These are phyloP conservation scores for Dasypogon diadema DNA, from an alignment of 2,888 invertebrate species.

Conservation along the genomic window DNA sequence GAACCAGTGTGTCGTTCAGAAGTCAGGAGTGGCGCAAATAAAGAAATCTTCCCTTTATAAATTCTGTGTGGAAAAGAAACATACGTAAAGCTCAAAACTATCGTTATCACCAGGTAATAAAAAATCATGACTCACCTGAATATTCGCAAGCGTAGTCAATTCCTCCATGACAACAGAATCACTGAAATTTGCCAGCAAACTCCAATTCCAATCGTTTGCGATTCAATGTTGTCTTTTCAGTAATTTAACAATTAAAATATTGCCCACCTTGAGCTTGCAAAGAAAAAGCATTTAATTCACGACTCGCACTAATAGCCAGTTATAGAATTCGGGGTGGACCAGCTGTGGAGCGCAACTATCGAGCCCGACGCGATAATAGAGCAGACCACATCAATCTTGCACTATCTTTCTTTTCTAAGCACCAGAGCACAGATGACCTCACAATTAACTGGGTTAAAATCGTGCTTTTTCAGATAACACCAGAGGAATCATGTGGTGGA, in stretches of 20 bases:
- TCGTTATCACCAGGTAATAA: neutral
- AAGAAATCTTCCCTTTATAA: neutral
- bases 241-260: no score
- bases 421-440: no score
- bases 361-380: neutral
- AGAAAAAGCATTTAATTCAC: no score
- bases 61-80: constrained; percentile 18
- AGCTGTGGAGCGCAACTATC: no score
- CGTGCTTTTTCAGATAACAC: neutral
- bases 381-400: constrained; percentile 12
- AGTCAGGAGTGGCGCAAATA: no score
- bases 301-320: no score
- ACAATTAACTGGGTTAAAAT: neutral
- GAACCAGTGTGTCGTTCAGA: no score
- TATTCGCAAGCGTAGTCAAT: constrained; percentile 61
- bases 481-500: neutral
- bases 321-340: no score
- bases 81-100: neutral
- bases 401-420: neutral
- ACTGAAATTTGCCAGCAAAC: neutral
- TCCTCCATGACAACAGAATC: constrained; percentile 60
- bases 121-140: constrained; percentile 58
- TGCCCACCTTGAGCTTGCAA: no score
- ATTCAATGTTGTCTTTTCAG: no score
- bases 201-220: neutral